Evolutionary conservation across 2,888 invertebrate species (phyloP).

Genomic region (Neoaliturus tenellus): DNA sequence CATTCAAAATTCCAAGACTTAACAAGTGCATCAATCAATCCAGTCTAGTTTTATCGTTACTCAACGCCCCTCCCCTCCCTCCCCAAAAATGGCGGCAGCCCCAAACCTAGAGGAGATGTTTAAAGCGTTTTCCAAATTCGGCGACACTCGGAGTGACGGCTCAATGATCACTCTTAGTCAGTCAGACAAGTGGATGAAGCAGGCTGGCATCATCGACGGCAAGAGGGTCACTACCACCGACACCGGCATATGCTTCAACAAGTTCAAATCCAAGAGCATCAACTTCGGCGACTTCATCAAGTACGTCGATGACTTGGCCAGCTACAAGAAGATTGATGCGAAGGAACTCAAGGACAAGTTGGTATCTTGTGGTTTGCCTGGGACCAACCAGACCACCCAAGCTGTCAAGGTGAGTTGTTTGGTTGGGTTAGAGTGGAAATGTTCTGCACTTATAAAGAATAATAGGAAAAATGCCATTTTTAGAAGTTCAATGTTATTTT

Average conservation of each 20-base stretch:
- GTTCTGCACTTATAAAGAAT: too few species aligned
- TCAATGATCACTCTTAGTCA: slow-evolving; percentile 85
- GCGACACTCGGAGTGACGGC: slow-evolving; percentile 90
- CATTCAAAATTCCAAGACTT: too few species aligned
- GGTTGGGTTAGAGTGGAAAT: too few species aligned
- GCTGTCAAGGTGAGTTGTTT: slow-evolving; percentile 1
- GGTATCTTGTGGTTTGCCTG: slow-evolving; percentile 87
- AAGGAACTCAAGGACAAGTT: slow-evolving; percentile 88
- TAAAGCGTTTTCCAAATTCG: slow-evolving; percentile 85
- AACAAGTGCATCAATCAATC: too few species aligned
- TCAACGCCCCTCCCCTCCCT: background rate
- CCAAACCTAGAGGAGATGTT: background rate
- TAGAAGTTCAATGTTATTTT: too few species aligned
- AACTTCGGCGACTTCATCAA: slow-evolving; percentile 82
- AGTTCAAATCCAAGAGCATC: slow-evolving; percentile 82
- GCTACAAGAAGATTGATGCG: slow-evolving; percentile 87
- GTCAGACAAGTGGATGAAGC: slow-evolving; percentile 97
- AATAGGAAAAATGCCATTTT: too few species aligned
- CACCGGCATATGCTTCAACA: slow-evolving; percentile 93
- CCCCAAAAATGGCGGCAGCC: background rate
- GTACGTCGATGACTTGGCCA: slow-evolving; percentile 90
- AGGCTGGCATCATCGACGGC: slow-evolving; percentile 88
- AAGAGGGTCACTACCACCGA: slow-evolving; percentile 90
- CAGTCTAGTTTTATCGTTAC: too few species aligned
- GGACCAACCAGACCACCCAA: slow-evolving; percentile 68